These are phyloP conservation scores for Pachypanchax playfairii DNA, from an alignment of 2,113 vertebrate genomes.

Conservation along the genomic window DNA sequence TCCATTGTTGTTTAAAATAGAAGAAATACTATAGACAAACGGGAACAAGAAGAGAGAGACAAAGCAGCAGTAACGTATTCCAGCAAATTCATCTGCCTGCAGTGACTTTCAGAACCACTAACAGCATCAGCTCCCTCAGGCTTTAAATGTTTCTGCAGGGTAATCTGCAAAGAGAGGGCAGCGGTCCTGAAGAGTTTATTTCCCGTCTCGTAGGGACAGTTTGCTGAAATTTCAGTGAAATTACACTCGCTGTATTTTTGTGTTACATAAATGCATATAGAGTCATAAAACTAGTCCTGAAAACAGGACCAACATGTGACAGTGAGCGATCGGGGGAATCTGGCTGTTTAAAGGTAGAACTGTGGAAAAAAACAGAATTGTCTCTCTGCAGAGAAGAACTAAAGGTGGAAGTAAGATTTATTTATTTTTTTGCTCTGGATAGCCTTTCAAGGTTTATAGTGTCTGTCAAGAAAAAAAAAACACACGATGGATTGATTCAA, in stretches of 20 bases:
- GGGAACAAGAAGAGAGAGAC: not conserved
- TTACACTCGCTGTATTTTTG: constrained; percentile 25
- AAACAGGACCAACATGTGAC: constrained; percentile 7
- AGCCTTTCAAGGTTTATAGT: not conserved
- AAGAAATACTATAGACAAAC: constrained; percentile 7
- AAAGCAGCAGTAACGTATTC: constrained; percentile 27
- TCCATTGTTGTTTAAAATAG: not conserved
- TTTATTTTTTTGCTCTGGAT: not conserved
- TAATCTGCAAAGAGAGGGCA: constrained; percentile 41
- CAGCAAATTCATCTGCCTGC: constrained; percentile 22
- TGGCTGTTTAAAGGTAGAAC: not conserved
- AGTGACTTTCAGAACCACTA: constrained; percentile 30
- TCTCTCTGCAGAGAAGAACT: not conserved
- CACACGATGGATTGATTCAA: constrained; percentile 6
- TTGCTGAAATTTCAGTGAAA: constrained; percentile 45
- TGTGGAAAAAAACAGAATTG: not conserved
- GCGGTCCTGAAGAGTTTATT: constrained; percentile 49
- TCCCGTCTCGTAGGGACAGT: constrained; percentile 49
- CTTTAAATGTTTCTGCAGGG: constrained; percentile 50
- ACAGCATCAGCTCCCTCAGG: constrained; percentile 41
- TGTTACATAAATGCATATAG: constrained; percentile 49
- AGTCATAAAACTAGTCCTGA: constrained; percentile 11
- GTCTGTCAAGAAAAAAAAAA: constrained; percentile 4
- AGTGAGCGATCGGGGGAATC: constrained; percentile 5
- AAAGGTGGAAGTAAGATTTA: not conserved